A percentile compares a stretch with the other conserved stretches of the same genome.
Conservation (phyloP, 92 coral and sea anemone species). For the Scolanthus callimorphus region DNA sequence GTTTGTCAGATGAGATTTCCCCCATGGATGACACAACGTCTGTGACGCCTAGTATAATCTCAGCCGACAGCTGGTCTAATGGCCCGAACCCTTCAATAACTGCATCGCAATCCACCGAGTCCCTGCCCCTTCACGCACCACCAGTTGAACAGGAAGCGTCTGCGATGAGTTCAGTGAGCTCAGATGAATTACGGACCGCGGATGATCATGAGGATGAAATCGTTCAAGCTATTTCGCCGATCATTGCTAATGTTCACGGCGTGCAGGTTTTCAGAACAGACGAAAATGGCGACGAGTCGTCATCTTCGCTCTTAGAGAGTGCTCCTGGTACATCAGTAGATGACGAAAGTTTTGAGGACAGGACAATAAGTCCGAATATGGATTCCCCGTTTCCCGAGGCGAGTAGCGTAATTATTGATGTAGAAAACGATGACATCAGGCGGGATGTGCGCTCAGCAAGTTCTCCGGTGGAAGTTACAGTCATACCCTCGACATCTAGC, state of each 20-base stretch:
- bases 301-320: neutral
- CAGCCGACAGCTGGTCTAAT: slow-evolving; percentile 31
- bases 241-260: no score
- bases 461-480: neutral
- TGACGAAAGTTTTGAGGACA: neutral
- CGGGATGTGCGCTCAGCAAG: neutral
- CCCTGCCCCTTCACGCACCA: neutral
- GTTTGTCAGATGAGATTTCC: slow-evolving; percentile 18
- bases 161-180: neutral
- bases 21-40: slow-evolving; percentile 12
- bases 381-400: no score
- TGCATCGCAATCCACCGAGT: neutral
- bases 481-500: neutral
- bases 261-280: neutral
- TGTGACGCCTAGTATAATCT: slow-evolving; percentile 19
- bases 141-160: neutral
- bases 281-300: neutral
- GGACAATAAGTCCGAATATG: neutral
- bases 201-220: neutral
- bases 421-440: neutral
- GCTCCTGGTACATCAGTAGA: neutral
- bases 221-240: neutral
- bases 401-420: neutral
- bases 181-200: neutral
- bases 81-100: neutral